Base-by-base conservation (phyloP, 35 echinoderm and acorn worm species). In the Diadema setosum region DNA sequence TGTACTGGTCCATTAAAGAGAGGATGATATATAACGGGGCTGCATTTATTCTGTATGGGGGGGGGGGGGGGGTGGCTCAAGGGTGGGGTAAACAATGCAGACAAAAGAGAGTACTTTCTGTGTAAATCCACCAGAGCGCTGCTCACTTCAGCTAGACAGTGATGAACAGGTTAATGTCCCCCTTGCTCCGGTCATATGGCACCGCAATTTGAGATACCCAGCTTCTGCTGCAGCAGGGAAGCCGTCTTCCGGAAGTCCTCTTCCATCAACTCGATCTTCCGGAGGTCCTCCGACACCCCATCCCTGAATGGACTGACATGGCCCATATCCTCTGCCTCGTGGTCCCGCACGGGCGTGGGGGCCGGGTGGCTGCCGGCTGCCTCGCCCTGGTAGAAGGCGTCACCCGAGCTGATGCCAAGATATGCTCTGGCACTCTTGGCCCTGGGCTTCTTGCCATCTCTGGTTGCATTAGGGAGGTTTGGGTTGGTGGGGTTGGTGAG, bases 181-280 rank as follows among this genome's bases (percentile, higher is more conserved):
- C n/a, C n/a, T n/a, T n/a, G n/a, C n/a, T n/a, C n/a, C n/a, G n/a
- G n/a, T 93, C 82, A 97, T 69, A 97, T 73, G 40, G 87, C 81
- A 36, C 94, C 90, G 30, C 67, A 82, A 5, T 50, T 84, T 32
- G 84, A 74, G 39, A 98, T 98, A 24, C 95, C 95, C 21, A 98
- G 52, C 49, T 86, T 98, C 35, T 94, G 84, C 40, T 98, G 95
- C 59, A 98, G 43, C 64, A 98, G 63, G 58, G 90, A 91, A 16
- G 95, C 86, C 6, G 95, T 98, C 65, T 94, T 90, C 49, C 49
- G 80, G 63, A 98, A 98, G 45, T 98, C 92, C 4, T 94, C 85
- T 48, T 98, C 95, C 95, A 98, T 98, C 14, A 26, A 20, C 55
- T 87, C 43, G 44, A 97, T 93, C 43, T 87, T 86, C 45, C 43